Percentiles rank a stretch among this genome's conserved stretches.
phyloP scores from a whole-genome alignment of 2,113 vertebrate genomes.

The Himantopus leucocephalus region DNA sequence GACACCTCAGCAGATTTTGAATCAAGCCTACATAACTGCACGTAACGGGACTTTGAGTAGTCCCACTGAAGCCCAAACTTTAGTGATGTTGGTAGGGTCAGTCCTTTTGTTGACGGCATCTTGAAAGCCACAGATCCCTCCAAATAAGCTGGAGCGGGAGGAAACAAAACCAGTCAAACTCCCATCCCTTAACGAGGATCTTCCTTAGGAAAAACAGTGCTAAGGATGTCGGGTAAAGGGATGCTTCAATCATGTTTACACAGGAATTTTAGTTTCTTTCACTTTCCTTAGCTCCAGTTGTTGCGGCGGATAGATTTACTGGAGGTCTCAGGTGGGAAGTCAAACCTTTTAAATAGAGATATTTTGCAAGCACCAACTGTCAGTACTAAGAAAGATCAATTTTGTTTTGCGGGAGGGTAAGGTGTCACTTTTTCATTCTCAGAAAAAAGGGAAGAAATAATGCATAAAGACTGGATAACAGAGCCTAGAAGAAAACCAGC shows the following conservation, averaged over 20 bases:
- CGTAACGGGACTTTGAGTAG: neutral
- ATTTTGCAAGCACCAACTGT: slow-evolving; percentile 31
- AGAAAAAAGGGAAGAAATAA: neutral
- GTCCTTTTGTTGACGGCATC: neutral
- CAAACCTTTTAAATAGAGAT: slow-evolving; percentile 44
- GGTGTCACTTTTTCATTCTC: neutral
- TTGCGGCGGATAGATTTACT: neutral
- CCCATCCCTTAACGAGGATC: neutral
- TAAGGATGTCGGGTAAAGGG: neutral
- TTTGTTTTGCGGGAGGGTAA: neutral
- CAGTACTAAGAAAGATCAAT: slow-evolving; percentile 33
- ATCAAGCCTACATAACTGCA: neutral
- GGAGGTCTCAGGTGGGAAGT: slow-evolving; percentile 45
- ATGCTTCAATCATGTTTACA: neutral
- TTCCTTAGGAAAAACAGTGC: neutral
- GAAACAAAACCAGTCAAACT: neutral
- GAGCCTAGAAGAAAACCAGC: neutral
- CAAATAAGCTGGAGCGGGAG: neutral
- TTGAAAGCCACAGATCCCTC: neutral
- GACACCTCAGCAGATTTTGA: slow-evolving; percentile 22
- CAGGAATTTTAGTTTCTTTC: slow-evolving; percentile 13
- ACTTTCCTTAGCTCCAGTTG: neutral
- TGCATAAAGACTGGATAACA: neutral
- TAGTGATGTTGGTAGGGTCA: fast-evolving
- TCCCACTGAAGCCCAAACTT: neutral